Evolutionary conservation across 2,113 vertebrate genomes (phyloP).

Genomic region (Chionodraco myersi): DNA sequence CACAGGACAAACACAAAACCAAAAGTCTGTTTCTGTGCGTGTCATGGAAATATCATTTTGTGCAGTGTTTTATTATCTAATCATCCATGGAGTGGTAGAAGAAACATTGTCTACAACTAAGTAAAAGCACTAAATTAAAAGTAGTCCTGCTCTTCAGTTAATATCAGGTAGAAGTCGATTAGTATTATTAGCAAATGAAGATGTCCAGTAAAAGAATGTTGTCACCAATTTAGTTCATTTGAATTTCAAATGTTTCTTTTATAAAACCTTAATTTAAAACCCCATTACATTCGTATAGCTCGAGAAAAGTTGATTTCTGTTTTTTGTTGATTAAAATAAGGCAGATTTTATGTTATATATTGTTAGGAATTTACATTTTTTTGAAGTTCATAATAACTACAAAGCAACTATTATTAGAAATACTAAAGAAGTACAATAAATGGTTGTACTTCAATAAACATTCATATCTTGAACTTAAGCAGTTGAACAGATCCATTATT

Average conservation of each 20-base stretch:
- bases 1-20: neutral
- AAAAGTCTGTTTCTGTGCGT: neutral
- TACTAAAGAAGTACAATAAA: neutral
- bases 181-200: neutral
- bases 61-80: neutral
- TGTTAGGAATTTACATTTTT: neutral
- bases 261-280: neutral
- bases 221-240: neutral
- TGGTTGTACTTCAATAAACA: no score
- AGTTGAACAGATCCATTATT: neutral
- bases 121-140: neutral
- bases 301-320: no score
- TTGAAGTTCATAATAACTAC: neutral
- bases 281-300: neutral
- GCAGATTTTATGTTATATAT: neutral
- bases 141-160: neutral
- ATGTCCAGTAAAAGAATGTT: neutral
- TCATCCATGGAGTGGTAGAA: neutral
- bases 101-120: neutral
- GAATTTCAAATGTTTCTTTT: neutral
- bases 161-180: neutral
- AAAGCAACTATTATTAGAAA: neutral
- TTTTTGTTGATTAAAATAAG: neutral
- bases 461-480: no score
- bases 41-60: neutral